phyloP scores from a whole-genome alignment of 2,888 invertebrate genomes.

The Latrodectus hesperus region DNA sequence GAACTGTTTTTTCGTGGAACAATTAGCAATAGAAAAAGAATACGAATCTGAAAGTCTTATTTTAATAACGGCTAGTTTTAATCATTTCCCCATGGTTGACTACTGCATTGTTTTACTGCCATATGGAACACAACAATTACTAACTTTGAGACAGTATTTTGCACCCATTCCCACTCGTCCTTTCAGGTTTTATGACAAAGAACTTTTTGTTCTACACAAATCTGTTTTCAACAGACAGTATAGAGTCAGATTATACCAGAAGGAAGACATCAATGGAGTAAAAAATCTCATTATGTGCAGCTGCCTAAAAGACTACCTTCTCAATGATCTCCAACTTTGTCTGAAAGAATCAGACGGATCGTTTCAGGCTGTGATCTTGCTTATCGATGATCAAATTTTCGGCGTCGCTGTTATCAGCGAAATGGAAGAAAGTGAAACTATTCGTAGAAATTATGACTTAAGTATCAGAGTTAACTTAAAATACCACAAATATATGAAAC shows the following conservation, averaged over 20 bases:
- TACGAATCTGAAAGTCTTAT: conserved; percentile 33
- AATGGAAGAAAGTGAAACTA: conserved; percentile 15
- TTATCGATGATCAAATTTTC: conserved; percentile 23
- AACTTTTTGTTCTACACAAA: conserved; percentile 56
- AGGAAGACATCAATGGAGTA: conserved; percentile 8
- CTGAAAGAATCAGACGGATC: neutral
- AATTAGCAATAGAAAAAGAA: conserved; percentile 58
- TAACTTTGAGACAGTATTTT: conserved; percentile 30
- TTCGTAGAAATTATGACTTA: conserved; percentile 41
- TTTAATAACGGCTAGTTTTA: conserved; percentile 44
- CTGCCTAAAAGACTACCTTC: conserved; percentile 49
- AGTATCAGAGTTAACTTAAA: conserved; percentile 8
- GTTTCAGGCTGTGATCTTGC: conserved; percentile 1
- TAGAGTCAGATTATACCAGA: conserved; percentile 10
- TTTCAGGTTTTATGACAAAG: conserved; percentile 46
- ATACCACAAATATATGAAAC: conserved; percentile 30
- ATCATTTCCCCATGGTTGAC: conserved; percentile 45
- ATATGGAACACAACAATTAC: conserved; percentile 49
- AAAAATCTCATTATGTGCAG: conserved; percentile 29
- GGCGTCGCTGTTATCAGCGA: conserved; percentile 32
- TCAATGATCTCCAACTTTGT: conserved; percentile 19
- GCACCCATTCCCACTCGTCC: conserved; percentile 36
- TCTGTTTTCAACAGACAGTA: conserved; percentile 15
- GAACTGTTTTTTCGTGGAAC: conserved; percentile 48
- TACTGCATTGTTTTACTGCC: conserved; percentile 46